These are phyloP conservation scores for Hirtodrosophila cameraria DNA, from an alignment of 2,888 invertebrate genomes.

Conservation along the genomic window DNA sequence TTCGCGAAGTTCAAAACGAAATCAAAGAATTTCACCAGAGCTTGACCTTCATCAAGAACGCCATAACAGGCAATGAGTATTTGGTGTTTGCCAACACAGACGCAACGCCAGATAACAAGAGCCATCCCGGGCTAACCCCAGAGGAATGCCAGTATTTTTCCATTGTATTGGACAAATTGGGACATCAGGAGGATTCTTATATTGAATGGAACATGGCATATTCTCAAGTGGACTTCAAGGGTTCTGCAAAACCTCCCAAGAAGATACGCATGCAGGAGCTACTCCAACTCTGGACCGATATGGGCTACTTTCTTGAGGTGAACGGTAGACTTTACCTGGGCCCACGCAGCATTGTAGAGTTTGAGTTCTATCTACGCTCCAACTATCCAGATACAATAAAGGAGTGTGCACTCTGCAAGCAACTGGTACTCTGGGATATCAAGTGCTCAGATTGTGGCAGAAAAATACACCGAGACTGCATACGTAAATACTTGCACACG, in stretches of 20 bases:
- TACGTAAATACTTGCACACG: slow-evolving; percentile 53
- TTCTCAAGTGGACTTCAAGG: slow-evolving; percentile 15
- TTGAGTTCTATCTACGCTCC: slow-evolving; percentile 55
- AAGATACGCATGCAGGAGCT: slow-evolving; percentile 58
- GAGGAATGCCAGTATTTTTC: slow-evolving; percentile 65
- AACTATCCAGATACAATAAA: slow-evolving; percentile 51
- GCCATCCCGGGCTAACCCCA: slow-evolving; percentile 45
- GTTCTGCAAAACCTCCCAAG: slow-evolving; percentile 10
- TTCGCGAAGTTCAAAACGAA: slow-evolving; percentile 30
- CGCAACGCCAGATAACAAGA: slow-evolving; percentile 47
- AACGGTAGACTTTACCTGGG: slow-evolving; percentile 52
- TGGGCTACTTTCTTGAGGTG: slow-evolving; percentile 58
- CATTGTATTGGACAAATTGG: slow-evolving; percentile 52
- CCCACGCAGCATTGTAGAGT: slow-evolving; percentile 61
- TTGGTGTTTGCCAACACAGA: slow-evolving; percentile 57
- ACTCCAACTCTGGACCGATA: slow-evolving; percentile 53
- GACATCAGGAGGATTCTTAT: slow-evolving; percentile 26
- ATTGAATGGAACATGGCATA: slow-evolving; percentile 62
- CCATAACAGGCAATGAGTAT: slow-evolving; percentile 54
- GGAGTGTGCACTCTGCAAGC: slow-evolving; percentile 55
- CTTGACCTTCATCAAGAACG: slow-evolving; percentile 48
- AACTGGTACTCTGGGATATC: slow-evolving; percentile 64
- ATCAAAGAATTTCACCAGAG: slow-evolving; percentile 49
- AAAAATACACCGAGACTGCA: slow-evolving; percentile 58
- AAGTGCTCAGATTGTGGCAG: slow-evolving; percentile 47